A percentile compares a stretch with the other conserved stretches of the same genome.
phyloP scores from a whole-genome alignment of 2,888 invertebrate genomes.

The Lithophane leautieri region DNA sequence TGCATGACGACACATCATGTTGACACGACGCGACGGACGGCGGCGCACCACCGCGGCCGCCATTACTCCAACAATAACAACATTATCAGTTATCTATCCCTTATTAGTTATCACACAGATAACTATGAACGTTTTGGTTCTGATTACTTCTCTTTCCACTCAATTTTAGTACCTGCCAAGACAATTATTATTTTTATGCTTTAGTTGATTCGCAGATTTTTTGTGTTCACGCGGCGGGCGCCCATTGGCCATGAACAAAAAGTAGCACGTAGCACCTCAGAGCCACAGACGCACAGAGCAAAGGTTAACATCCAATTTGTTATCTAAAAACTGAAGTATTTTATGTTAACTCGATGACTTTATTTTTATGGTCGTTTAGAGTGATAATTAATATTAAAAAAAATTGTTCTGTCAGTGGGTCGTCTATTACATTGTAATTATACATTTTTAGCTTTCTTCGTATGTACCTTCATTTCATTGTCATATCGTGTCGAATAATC shows the following conservation, averaged over 20 bases:
- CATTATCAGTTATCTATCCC: slow-evolving; percentile 1
- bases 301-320: slow-evolving; percentile 27
- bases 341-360: background rate
- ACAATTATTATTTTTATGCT: background rate
- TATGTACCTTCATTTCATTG: too few relatives aligned
- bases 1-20: background rate
- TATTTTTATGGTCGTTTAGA: too few relatives aligned
- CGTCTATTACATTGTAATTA: too few relatives aligned
- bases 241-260: slow-evolving; percentile 8
- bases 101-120: slow-evolving; percentile 2
- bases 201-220: too few relatives aligned
- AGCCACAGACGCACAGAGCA: slow-evolving; percentile 1
- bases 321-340: slow-evolving; percentile 1
- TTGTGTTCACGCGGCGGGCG: background rate
- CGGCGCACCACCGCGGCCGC: background rate
- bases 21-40: background rate
- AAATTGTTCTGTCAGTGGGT: too few relatives aligned
- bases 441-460: too few relatives aligned
- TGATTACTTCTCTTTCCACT: background rate
- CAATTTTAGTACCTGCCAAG: background rate
- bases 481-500: too few relatives aligned
- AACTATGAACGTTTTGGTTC: background rate
- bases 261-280: background rate
- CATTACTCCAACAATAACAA: background rate
- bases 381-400: too few relatives aligned